Percentiles rank a stretch among this genome's conserved stretches.
Conservation (phyloP, 1,140 invertebrate genomes). For the Thrips palmi region DNA sequence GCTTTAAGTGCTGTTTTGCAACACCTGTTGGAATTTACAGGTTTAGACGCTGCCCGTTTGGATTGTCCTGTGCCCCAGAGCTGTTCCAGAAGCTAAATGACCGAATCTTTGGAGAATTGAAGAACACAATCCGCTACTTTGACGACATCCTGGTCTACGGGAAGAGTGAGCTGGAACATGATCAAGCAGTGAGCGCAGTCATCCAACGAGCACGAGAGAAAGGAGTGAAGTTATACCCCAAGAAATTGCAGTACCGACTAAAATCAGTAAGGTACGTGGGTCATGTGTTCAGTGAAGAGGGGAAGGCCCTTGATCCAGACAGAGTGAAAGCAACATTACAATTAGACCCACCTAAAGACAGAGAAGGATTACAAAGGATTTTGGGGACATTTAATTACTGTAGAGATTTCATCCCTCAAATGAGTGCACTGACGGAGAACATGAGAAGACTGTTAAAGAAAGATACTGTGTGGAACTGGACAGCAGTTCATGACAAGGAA, state of each 20-base stretch:
- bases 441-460: slow-evolving; percentile 14
- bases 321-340: slow-evolving; percentile 22
- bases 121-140: neutral
- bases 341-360: slow-evolving; percentile 17
- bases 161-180: slow-evolving; percentile 13
- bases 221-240: slow-evolving; percentile 20
- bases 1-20: neutral
- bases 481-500: slow-evolving; percentile 9
- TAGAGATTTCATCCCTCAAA: slow-evolving; percentile 15
- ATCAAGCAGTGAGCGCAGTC: slow-evolving; percentile 18
- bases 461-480: slow-evolving; percentile 13
- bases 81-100: neutral
- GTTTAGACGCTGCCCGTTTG: neutral
- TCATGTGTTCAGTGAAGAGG: slow-evolving; percentile 17
- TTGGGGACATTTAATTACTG: slow-evolving; percentile 22
- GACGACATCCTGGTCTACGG: slow-evolving; percentile 19
- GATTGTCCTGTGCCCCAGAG: neutral
- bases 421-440: slow-evolving; percentile 10
- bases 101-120: neutral
- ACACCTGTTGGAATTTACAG: neutral
- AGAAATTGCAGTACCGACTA: slow-evolving; percentile 18
- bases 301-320: slow-evolving; percentile 19
- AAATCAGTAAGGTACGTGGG: slow-evolving; percentile 20
- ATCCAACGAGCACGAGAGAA: slow-evolving; percentile 15
- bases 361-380: slow-evolving; percentile 19